These are phyloP conservation scores for Hydropotes inermis DNA, from an alignment of 2,113 vertebrate species.

Conservation along the genomic window DNA sequence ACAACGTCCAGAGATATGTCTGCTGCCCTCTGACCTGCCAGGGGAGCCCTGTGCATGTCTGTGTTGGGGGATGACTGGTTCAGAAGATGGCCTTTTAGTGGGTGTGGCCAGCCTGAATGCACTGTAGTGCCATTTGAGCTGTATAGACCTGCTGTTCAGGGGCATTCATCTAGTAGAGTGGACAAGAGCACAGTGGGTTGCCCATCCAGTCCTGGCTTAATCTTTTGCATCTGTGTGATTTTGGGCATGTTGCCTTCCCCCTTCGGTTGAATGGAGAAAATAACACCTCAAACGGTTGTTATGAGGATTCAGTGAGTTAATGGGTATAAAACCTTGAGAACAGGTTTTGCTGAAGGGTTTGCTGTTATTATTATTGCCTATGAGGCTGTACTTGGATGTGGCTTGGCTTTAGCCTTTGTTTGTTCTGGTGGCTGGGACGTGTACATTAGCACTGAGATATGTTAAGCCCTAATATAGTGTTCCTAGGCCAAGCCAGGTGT, in stretches of 20 bases:
- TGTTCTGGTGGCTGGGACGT: background rate
- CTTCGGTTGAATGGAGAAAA: background rate
- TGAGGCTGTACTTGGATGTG: background rate
- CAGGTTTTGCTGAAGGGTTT: background rate
- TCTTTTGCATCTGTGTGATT: background rate
- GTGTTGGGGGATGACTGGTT: background rate
- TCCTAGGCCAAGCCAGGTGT: background rate
- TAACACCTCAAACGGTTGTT: background rate
- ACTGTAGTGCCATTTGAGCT: background rate
- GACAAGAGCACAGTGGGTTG: background rate
- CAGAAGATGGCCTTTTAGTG: background rate
- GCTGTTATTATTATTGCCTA: background rate
- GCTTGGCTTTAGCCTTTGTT: background rate
- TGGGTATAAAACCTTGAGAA: background rate
- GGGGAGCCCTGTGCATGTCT: background rate
- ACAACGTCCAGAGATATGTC: background rate
- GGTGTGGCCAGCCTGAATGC: background rate
- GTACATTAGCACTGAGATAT: background rate
- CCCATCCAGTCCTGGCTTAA: background rate
- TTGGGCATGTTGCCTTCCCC: background rate
- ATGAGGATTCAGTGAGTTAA: background rate
- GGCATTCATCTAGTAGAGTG: background rate
- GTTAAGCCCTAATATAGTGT: background rate
- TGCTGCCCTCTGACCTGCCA: background rate
- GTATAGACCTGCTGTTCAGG: background rate